Conservation (phyloP, 2,888 invertebrate species). For the Platycnemis pennipes region DNA sequence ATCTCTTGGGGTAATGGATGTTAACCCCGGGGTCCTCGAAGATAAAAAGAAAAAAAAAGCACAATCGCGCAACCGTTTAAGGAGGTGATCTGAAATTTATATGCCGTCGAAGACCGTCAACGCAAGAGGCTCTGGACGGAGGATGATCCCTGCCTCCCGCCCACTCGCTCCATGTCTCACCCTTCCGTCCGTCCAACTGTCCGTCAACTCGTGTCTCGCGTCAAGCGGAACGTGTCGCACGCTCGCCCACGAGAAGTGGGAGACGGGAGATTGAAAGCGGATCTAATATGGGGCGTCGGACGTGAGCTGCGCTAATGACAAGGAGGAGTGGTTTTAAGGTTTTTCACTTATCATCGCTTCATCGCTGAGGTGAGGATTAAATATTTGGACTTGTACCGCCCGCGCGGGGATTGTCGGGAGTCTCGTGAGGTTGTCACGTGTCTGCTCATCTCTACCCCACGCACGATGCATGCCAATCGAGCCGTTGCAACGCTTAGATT, state of each 20-base stretch:
- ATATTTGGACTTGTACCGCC: not conserved
- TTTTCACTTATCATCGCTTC: conserved; percentile 13
- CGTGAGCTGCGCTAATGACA: not conserved
- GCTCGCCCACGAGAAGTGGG: not conserved
- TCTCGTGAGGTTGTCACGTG: not conserved
- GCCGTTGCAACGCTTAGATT: no score
- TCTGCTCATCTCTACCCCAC: no score
- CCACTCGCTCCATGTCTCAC: not conserved
- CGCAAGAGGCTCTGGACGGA: not conserved
- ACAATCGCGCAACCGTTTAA: conserved; percentile 15
- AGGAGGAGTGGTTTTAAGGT: not conserved
- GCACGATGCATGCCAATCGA: no score
- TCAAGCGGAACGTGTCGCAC: not conserved
- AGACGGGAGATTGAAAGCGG: not conserved
- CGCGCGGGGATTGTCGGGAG: not conserved
- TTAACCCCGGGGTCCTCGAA: not conserved
- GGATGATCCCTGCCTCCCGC: not conserved
- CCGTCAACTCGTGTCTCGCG: not conserved
- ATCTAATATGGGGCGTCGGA: not conserved
- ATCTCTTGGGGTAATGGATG: not conserved
- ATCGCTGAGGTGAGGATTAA: not conserved
- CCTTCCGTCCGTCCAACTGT: not conserved
- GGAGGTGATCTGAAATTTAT: not conserved
- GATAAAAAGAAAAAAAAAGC: no score
- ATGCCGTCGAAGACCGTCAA: not conserved